phyloP scores from a whole-genome alignment of 2,888 invertebrate genomes.

The Ormyrus rosae region DNA sequence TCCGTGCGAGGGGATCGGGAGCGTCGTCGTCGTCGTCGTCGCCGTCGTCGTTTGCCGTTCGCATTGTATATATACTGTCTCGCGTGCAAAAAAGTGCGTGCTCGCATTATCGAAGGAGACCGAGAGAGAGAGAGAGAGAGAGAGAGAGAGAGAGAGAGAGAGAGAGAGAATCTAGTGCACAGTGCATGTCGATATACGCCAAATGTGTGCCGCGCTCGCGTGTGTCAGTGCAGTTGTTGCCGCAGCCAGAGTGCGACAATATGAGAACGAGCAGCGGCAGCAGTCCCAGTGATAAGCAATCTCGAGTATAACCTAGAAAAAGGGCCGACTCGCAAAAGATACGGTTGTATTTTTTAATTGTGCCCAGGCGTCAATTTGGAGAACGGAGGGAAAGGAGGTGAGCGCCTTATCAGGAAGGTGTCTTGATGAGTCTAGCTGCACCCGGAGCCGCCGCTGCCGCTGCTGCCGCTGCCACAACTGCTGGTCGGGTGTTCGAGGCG shows the following conservation, averaged over 20 bases:
- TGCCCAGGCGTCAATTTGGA: too few species aligned
- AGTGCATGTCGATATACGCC: not conserved
- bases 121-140: constrained; percentile 4
- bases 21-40: too few species aligned
- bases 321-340: too few species aligned
- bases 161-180: constrained; percentile 4
- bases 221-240: not conserved
- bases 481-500: not conserved
- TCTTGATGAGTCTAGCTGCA: not conserved
- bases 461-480: not conserved
- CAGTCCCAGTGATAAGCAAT: too few species aligned
- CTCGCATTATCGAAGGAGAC: not conserved
- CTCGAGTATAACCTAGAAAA: too few species aligned
- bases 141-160: constrained; percentile 6
- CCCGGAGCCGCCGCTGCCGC: not conserved
- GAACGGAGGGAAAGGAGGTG: not conserved
- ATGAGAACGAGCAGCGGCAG: not conserved
- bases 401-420: not conserved
- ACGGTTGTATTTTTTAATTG: too few species aligned
- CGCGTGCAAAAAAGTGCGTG: not conserved
- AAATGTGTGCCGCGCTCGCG: not conserved
- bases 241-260: not conserved
- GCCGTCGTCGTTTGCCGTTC: too few species aligned
- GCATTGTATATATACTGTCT: too few species aligned
- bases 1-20: not conserved